Percentiles rank a stretch among this genome's conserved stretches.
phyloP scores from a whole-genome alignment of 2,888 invertebrate species.

The Melanotus villosus region DNA sequence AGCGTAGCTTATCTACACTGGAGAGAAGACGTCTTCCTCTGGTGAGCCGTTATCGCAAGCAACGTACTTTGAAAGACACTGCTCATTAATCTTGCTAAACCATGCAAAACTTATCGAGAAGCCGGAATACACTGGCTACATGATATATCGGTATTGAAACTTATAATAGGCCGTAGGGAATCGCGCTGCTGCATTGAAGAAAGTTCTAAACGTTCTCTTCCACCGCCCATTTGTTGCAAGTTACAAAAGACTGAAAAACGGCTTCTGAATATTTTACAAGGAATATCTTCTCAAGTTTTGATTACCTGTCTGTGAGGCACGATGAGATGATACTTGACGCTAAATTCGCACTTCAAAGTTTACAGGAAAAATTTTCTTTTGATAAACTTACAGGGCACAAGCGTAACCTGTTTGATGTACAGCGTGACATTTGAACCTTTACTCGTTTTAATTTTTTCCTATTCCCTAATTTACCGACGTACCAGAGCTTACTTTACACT shows the following conservation, averaged over 20 bases:
- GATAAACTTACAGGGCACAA: conserved; percentile 16
- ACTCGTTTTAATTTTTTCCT: no score
- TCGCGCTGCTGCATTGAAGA: conserved; percentile 57
- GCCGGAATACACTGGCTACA: conserved; percentile 63
- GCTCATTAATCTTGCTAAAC: conserved; percentile 68
- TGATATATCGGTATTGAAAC: conserved; percentile 68
- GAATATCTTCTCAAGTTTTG: conserved; percentile 61
- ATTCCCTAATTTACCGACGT: no score
- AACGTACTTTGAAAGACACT: conserved; percentile 63
- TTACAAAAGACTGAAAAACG: conserved; percentile 61
- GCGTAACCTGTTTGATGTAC: not conserved
- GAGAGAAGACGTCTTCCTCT: conserved; percentile 58
- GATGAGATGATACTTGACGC: conserved; percentile 32
- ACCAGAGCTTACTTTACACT: no score
- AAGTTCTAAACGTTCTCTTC: conserved; percentile 53
- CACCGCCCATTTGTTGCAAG: conserved; percentile 60
- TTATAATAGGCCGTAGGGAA: conserved; percentile 66
- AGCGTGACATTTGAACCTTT: not conserved
- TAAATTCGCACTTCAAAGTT: conserved; percentile 37
- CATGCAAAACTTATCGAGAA: conserved; percentile 67
- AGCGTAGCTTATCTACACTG: conserved; percentile 48
- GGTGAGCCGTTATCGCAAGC: conserved; percentile 54
- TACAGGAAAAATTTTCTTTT: conserved; percentile 27
- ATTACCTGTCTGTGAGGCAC: conserved; percentile 60
- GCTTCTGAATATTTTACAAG: conserved; percentile 60